Conservation (phyloP, 2,113 vertebrate genomes). For the Forbesichthys agassizii region DNA sequence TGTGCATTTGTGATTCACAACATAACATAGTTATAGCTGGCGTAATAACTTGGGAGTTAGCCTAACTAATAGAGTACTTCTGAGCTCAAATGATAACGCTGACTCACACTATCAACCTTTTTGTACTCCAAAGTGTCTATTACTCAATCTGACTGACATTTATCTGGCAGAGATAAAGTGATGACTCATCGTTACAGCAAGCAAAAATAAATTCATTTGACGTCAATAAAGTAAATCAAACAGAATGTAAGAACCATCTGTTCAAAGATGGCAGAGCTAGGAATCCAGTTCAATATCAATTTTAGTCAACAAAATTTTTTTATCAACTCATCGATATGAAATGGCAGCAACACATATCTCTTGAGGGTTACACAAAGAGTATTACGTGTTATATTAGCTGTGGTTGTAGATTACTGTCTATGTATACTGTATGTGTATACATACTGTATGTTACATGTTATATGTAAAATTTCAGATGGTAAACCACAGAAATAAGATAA, state of each 20-base stretch:
- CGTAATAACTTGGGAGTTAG: conserved; percentile 62
- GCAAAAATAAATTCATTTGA: conserved; percentile 41
- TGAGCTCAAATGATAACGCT: conserved; percentile 38
- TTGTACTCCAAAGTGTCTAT: conserved; percentile 1
- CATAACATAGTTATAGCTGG: background rate
- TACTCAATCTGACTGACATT: too few relatives aligned
- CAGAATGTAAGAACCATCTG: conserved; percentile 45
- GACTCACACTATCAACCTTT: conserved; percentile 26
- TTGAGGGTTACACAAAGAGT: background rate
- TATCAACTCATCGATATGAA: conserved; percentile 19
- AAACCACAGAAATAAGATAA: too few relatives aligned
- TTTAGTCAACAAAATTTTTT: conserved; percentile 4
- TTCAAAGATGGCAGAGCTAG: conserved; percentile 10
- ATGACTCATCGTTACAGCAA: conserved; percentile 49
- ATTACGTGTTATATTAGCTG: background rate
- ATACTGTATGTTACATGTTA: too few relatives aligned
- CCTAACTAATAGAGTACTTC: conserved; percentile 34
- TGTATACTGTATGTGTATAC: too few relatives aligned
- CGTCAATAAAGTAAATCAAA: conserved; percentile 47
- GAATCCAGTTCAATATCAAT: conserved; percentile 28
- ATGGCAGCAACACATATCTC: background rate
- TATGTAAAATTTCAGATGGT: too few relatives aligned
- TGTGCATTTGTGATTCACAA: too few relatives aligned
- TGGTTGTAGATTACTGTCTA: background rate
- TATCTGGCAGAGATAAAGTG: conserved; percentile 25